Conservation (phyloP, 1,140 invertebrate species). For the Asobara japonica region DNA sequence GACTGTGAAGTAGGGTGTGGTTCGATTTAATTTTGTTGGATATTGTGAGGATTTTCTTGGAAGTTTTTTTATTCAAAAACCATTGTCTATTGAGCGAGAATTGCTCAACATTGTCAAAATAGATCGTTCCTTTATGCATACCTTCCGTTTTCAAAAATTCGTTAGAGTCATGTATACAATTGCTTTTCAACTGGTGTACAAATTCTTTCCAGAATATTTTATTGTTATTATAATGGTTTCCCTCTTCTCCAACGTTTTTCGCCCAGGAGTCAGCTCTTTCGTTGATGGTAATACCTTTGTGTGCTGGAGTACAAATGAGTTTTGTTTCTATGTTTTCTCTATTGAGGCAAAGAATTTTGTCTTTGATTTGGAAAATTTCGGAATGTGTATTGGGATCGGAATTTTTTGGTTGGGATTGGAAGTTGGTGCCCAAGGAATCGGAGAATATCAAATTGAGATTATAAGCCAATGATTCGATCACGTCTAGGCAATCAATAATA, state of each 20-base stretch:
- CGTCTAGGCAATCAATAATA: neutral
- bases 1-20: neutral
- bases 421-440: neutral
- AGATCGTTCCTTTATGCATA: neutral
- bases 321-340: neutral
- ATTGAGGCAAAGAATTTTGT: neutral
- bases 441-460: neutral
- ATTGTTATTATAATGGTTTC: neutral
- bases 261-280: neutral
- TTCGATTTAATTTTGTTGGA: slow-evolving; percentile 6
- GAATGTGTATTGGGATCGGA: neutral
- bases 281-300: neutral
- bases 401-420: neutral
- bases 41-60: neutral
- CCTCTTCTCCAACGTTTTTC: neutral
- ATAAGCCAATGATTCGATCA: neutral
- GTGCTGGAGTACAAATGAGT: neutral
- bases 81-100: neutral
- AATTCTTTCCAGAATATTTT: neutral
- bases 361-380: neutral
- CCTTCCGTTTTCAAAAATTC: neutral
- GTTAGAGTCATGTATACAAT: neutral
- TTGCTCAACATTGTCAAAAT: neutral
- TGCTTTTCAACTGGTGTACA: neutral
- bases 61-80: neutral